Evolutionary conservation across 2,113 vertebrate genomes (phyloP).

Genomic region (Coryphaenoides rupestris): DNA sequence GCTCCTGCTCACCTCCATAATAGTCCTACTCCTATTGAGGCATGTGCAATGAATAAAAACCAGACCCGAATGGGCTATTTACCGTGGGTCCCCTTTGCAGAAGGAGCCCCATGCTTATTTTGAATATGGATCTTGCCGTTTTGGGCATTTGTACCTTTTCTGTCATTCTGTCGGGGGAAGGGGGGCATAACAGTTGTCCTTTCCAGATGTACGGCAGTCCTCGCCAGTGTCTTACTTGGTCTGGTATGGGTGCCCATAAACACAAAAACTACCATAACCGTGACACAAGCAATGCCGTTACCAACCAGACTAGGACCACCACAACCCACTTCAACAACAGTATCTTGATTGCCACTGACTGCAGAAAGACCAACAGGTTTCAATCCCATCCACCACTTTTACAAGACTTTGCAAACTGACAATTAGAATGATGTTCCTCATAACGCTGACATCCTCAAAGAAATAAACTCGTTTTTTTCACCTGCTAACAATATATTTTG

Average conservation of each 20-base stretch:
- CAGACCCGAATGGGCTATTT: constrained; percentile 75
- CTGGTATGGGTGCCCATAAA: constrained; percentile 14
- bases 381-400: too few species aligned
- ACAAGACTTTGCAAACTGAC: too few species aligned
- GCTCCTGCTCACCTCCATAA: constrained; percentile 73
- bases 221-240: constrained; percentile 32
- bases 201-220: constrained; percentile 50
- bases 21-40: constrained; percentile 74
- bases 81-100: constrained; percentile 64
- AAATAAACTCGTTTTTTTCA: too few species aligned
- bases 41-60: constrained; percentile 79
- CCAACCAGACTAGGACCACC: too few species aligned
- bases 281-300: too few species aligned
- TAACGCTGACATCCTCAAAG: too few species aligned
- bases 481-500: too few species aligned
- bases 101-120: constrained; percentile 60
- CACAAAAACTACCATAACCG: constrained; percentile 22
- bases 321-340: too few species aligned
- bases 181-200: constrained; percentile 35
- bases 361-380: too few species aligned
- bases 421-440: too few species aligned
- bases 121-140: constrained; percentile 72
- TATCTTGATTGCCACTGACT: too few species aligned
- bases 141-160: constrained; percentile 63
- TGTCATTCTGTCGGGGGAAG: constrained; percentile 52